Conservation (phyloP, 2,797 vertebrate genomes). For the Pseudochromis fuscus region DNA sequence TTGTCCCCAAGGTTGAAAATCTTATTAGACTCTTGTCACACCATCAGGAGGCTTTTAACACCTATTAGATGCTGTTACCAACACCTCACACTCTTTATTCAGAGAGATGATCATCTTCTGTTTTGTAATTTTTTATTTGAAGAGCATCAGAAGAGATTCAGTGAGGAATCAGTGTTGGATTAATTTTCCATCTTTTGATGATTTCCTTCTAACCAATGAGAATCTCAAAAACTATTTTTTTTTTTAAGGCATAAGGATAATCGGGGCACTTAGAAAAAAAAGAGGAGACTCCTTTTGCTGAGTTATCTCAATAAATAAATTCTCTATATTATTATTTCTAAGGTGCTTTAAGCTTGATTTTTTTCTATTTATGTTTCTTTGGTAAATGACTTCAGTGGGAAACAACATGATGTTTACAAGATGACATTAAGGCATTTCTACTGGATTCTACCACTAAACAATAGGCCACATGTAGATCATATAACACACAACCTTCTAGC, state of each 20-base stretch:
- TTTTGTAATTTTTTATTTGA: too few relatives aligned
- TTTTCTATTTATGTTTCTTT: constrained; percentile 43
- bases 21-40: neutral
- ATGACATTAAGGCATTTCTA: constrained; percentile 54
- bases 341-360: constrained; percentile 5
- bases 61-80: neutral
- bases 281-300: neutral
- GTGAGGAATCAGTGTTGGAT: too few relatives aligned
- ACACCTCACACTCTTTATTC: neutral
- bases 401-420: constrained; percentile 19
- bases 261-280: constrained; percentile 21
- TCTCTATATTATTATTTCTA: neutral
- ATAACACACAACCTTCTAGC: constrained; percentile 18
- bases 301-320: neutral
- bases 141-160: too few relatives aligned
- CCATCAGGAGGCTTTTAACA: constrained; percentile 26
- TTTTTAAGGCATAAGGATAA: constrained; percentile 41
- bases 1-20: constrained; percentile 20
- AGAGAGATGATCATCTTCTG: too few relatives aligned
- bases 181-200: too few relatives aligned
- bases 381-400: constrained; percentile 42
- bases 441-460: constrained; percentile 10
- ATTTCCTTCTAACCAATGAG: too few relatives aligned
- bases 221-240: too few relatives aligned
- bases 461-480: constrained; percentile 1